Evolutionary conservation across 2,888 invertebrate genomes (phyloP), one percentile per base, ranked within the genome.

Genomic region (Acanthosepion pharaonis): DNA sequence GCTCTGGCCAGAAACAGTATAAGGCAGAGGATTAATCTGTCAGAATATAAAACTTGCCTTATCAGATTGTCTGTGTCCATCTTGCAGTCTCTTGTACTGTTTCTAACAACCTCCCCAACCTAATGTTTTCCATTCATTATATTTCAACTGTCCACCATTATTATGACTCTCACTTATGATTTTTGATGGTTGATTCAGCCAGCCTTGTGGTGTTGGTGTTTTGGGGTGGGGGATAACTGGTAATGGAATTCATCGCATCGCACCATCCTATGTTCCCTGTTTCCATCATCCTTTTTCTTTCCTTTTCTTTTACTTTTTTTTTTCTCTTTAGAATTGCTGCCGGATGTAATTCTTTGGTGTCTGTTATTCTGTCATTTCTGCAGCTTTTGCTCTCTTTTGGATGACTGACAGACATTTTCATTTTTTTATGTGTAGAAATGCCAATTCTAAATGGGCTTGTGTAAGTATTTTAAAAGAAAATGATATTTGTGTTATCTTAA

Each of bases 51-150:
- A 93, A 93, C 49, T 49, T 93, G 49, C 28, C 33, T 93, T 93
- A 93, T 93, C 93, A 51, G 93, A 93, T 93, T 51, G 51, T 18
- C 93, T 93, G 93, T 48, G n/a, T 93, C 51, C 49, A 93, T 93
- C 53, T 93, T 53, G n/a, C 53, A 49, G n/a, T 92, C 48, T 92
- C 48, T 92, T 28, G 23, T 51, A 4, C 49, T 49, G 9, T 92
- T 28, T 48, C 92, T 92, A 42, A 8, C 92, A 1, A 20, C 20
- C 53, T 28, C n/a, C 92, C 1, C n/a, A 78, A 4, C 15, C 78
- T 78, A 11, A 33, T 78, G 78, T 78, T 78, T 78, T 78, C 78
- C n/a, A 78, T 78, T 78, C 78, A 78, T 78, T 78, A 78, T 78
- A 78, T 78, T 78, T 78, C 78, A 78, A n/a, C n/a, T 78, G 78